These are phyloP conservation scores for Hyperoplus lanceolatus DNA, from an alignment of 2,797 vertebrate genomes.

Conservation along the genomic window DNA sequence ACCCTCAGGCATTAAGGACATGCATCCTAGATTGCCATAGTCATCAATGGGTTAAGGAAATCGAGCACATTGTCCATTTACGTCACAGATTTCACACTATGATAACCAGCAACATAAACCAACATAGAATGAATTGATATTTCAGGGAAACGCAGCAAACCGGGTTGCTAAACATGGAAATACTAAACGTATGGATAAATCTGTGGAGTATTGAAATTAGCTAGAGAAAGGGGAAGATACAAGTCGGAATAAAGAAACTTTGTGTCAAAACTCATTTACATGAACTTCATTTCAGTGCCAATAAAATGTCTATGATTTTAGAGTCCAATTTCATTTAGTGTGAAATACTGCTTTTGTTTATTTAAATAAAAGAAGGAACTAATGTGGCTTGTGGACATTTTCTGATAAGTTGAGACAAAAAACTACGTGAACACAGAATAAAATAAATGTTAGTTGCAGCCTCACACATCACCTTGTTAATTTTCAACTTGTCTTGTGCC, in stretches of 20 bases:
- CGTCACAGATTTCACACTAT: neutral
- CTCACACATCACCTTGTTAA: slow-evolving; percentile 92
- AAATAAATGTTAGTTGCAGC: neutral
- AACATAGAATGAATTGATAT: neutral
- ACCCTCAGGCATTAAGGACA: no score
- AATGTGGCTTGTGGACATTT: neutral
- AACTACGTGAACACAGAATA: neutral
- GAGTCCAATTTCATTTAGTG: neutral
- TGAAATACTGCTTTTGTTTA: no score
- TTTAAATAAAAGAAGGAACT: no score
- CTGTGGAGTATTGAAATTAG: neutral
- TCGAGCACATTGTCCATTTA: neutral
- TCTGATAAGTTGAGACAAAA: neutral
- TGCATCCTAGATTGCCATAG: no score
- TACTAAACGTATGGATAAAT: neutral
- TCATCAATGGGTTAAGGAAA: no score
- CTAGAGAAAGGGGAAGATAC: neutral
- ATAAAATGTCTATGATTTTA: neutral
- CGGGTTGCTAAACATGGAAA: neutral
- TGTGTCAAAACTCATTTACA: neutral
- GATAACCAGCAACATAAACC: neutral
- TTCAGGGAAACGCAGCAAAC: neutral
- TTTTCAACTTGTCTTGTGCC: slow-evolving; percentile 94
- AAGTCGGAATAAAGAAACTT: neutral
- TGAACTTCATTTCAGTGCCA: neutral